These are phyloP conservation scores for Muscidifurax raptorellus DNA, from an alignment of 1,140 invertebrate species.

Conservation along the genomic window DNA sequence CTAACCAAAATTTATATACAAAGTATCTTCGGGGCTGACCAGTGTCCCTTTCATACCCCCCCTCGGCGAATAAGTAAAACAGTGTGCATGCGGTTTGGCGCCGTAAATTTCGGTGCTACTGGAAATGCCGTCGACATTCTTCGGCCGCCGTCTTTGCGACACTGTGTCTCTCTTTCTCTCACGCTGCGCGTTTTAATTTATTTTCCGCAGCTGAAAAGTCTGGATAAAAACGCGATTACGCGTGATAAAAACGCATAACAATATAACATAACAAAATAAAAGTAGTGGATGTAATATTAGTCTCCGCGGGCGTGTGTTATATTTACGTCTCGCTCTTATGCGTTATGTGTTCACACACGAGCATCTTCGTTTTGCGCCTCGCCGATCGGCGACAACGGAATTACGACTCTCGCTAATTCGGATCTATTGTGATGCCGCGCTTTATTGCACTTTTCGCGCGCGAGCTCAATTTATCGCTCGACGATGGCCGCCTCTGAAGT, in stretches of 20 bases:
- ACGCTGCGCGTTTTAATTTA: background rate
- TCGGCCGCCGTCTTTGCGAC: background rate
- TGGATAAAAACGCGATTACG: too few relatives aligned
- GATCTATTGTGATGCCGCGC: slow-evolving; percentile 31
- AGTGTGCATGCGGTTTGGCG: slow-evolving; percentile 65
- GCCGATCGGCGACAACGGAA: slow-evolving; percentile 25
- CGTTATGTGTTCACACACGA: background rate
- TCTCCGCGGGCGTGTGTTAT: background rate
- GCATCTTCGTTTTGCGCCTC: background rate
- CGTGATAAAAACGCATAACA: too few relatives aligned
- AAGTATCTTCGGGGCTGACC: slow-evolving; percentile 68
- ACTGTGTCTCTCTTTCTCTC: background rate
- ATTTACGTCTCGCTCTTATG: too few relatives aligned
- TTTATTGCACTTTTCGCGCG: slow-evolving; percentile 10
- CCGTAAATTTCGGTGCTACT: slow-evolving; percentile 66
- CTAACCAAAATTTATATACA: slow-evolving; percentile 73
- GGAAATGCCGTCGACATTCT: slow-evolving; percentile 53
- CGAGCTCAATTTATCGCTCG: slow-evolving; percentile 32
- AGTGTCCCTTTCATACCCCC: slow-evolving; percentile 47
- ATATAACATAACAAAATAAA: too few relatives aligned
- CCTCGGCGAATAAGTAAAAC: slow-evolving; percentile 67
- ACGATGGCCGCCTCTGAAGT: background rate
- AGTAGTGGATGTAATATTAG: slow-evolving; percentile 12
- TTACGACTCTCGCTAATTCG: slow-evolving; percentile 40
- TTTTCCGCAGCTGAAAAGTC: background rate